Evolutionary conservation across 2,888 invertebrate genomes (phyloP).

Genomic region (Micoletzkya japonica): DNA sequence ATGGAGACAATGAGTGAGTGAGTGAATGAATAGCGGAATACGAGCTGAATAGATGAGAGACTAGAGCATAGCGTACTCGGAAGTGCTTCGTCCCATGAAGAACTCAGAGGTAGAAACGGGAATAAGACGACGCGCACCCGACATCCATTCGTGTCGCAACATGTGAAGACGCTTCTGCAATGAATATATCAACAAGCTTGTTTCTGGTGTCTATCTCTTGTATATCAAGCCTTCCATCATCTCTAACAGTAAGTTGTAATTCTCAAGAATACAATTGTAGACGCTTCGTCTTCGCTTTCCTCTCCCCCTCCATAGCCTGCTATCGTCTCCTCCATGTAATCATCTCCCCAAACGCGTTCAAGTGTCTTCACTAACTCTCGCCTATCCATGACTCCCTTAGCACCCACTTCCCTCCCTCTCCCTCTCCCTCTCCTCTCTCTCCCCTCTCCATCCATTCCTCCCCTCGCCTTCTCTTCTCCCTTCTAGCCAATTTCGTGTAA

Average conservation of each 20-base stretch:
- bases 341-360: no score
- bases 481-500: no score
- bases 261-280: no score
- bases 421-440: background rate
- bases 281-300: background rate
- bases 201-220: background rate
- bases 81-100: conserved; percentile 28
- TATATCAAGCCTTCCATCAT: background rate
- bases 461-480: background rate
- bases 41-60: background rate
- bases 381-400: no score
- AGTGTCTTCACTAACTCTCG: no score
- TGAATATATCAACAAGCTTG: background rate
- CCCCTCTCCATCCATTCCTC: background rate
- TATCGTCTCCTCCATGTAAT: no score
- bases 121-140: conserved; percentile 19
- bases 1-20: background rate
- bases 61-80: conserved; percentile 26
- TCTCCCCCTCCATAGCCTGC: background rate
- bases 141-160: conserved; percentile 25
- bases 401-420: no score
- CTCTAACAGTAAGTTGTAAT: background rate
- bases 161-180: conserved; percentile 22
- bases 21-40: background rate
- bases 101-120: conserved; percentile 23